phyloP scores from a whole-genome alignment of 1,140 invertebrate species.

The Cydia strobilella region DNA sequence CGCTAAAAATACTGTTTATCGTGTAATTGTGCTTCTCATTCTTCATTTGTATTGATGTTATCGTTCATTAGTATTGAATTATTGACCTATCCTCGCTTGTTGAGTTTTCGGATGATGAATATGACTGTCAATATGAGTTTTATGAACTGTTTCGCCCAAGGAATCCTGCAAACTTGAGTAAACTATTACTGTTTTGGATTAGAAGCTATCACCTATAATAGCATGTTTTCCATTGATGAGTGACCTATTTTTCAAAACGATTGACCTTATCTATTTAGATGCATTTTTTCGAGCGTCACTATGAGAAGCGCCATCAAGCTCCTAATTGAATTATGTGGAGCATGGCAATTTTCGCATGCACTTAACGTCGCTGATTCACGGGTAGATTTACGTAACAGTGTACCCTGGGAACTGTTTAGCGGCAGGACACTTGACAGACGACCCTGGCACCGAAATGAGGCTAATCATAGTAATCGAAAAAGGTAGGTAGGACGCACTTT shows the following conservation, averaged over 20 bases:
- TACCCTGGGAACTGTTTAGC: slow-evolving; percentile 61
- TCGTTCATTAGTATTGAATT: slow-evolving; percentile 22
- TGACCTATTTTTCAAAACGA: neutral
- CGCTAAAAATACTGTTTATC: slow-evolving; percentile 29
- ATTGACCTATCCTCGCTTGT: neutral
- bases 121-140: neutral
- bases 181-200: too few species aligned
- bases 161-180: neutral
- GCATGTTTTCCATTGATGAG: neutral
- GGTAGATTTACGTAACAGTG: slow-evolving; percentile 59
- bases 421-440: slow-evolving; percentile 37
- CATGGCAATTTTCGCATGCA: slow-evolving; percentile 73
- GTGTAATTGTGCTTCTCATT: slow-evolving; percentile 14
- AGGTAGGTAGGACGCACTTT: neutral
- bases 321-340: slow-evolving; percentile 75
- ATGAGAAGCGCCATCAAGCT: slow-evolving; percentile 50
- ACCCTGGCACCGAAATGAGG: slow-evolving; percentile 46
- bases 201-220: neutral
- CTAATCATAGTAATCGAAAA: slow-evolving; percentile 7
- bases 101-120: neutral
- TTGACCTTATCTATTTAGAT: neutral
- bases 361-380: slow-evolving; percentile 68
- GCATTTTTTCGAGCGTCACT: neutral
- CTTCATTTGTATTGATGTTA: slow-evolving; percentile 6
- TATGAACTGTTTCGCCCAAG: neutral